A percentile compares a stretch with the other conserved stretches of the same genome.
Conservation (phyloP, 1,140 invertebrate genomes). For the Meteorus sp. region DNA sequence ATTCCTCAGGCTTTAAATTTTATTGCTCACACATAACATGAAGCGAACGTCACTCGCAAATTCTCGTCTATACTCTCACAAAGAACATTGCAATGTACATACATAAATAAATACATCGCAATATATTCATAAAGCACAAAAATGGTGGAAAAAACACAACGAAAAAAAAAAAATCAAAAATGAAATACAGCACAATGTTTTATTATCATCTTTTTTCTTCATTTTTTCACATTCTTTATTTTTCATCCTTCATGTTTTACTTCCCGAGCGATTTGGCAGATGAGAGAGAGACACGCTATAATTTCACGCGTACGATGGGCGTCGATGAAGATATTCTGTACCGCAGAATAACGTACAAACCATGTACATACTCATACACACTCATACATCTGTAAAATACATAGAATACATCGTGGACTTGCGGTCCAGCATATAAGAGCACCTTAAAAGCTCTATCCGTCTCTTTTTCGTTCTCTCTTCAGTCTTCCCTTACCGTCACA, state of each 20-base stretch:
- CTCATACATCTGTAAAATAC: not conserved
- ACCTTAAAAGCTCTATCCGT: not conserved
- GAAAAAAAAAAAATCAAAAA: too few relatives aligned
- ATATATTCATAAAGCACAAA: too few relatives aligned
- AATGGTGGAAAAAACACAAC: too few relatives aligned
- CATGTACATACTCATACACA: too few relatives aligned
- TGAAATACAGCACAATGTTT: constrained; percentile 21
- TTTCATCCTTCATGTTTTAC: constrained; percentile 15
- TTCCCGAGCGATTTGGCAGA: constrained; percentile 27
- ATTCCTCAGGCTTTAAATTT: not conserved
- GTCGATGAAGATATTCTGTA: not conserved
- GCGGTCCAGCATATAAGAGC: not conserved
- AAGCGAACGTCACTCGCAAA: not conserved
- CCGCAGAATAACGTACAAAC: not conserved
- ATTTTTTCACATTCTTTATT: constrained; percentile 8
- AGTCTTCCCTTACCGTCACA: constrained; percentile 23
- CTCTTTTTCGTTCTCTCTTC: constrained; percentile 10
- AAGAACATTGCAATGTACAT: too few relatives aligned
- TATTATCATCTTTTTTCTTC: constrained; percentile 3
- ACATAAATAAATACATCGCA: too few relatives aligned
- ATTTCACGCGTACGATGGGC: constrained; percentile 15
- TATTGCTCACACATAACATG: not conserved
- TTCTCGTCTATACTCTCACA: not conserved
- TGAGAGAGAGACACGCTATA: constrained; percentile 16
- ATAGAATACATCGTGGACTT: too few relatives aligned